A percentile compares a stretch with the other conserved stretches of the same genome.
phyloP scores from a whole-genome alignment of 2,797 vertebrate genomes.

The Epinephelus awoara region DNA sequence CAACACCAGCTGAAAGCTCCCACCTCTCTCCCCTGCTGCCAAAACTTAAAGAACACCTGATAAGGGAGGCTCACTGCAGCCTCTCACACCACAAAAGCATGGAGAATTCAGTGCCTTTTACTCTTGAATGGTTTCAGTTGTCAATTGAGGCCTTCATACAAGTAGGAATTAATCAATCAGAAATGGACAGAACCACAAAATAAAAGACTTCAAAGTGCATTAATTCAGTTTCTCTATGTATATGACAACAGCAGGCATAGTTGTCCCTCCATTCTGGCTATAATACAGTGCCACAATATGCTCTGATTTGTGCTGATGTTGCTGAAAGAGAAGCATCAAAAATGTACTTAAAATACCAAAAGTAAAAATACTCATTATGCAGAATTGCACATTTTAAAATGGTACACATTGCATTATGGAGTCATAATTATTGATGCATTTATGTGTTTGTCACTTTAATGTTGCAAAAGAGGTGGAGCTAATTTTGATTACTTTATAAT shows the following conservation, averaged over 20 bases:
- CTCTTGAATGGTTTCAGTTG: not conserved
- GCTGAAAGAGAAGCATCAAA: not conserved
- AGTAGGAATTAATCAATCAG: not conserved
- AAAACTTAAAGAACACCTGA: constrained; percentile 44
- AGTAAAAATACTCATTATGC: not conserved
- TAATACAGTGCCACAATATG: not conserved
- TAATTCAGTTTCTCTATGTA: not conserved
- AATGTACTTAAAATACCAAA: not conserved
- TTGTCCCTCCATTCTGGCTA: not conserved
- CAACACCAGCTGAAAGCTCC: constrained; percentile 53
- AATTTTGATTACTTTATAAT: not conserved
- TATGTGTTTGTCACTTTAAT: not conserved
- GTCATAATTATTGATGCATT: not conserved
- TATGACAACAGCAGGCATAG: not conserved
- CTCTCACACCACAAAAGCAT: constrained; percentile 3
- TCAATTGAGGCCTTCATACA: constrained; percentile 1
- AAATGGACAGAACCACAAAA: not conserved
- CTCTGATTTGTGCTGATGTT: not conserved
- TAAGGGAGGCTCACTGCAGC: constrained; percentile 17
- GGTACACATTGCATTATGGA: too few species aligned
- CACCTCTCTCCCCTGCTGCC: constrained; percentile 23
- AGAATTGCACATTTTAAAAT: not conserved
- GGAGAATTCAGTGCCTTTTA: not conserved
- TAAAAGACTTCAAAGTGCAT: not conserved
- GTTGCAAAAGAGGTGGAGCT: not conserved